These are phyloP conservation scores for Micronycteris hirsuta DNA, from an alignment of 2,113 vertebrate species.

Conservation along the genomic window DNA sequence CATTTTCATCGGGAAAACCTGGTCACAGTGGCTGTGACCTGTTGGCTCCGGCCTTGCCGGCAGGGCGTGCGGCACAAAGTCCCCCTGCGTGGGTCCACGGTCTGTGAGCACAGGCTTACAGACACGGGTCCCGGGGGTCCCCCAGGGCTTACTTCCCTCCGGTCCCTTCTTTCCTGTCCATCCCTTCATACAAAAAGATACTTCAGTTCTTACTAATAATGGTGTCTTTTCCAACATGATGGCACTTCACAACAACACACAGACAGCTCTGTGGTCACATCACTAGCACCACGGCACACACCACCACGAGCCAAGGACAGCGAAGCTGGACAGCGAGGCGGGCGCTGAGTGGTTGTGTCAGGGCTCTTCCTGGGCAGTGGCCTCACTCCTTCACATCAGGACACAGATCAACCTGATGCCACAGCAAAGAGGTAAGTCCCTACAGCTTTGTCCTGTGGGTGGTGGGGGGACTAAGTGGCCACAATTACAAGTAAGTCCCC, in stretches of 20 bases:
- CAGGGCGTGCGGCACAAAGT: accelerated
- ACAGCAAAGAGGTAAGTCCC: background rate
- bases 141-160: background rate
- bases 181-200: background rate
- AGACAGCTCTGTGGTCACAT: accelerated
- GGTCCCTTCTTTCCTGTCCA: background rate
- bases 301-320: accelerated
- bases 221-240: background rate
- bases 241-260: background rate
- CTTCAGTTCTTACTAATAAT: background rate
- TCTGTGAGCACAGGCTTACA: no score
- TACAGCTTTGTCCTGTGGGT: background rate
- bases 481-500: background rate
- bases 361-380: background rate
- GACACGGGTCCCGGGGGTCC: background rate
- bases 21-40: background rate
- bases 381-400: background rate
- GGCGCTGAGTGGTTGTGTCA: background rate
- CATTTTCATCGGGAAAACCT: background rate
- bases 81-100: background rate
- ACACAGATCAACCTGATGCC: background rate
- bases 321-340: background rate
- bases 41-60: background rate
- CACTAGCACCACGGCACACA: accelerated
- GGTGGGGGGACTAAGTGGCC: background rate